Base-by-base conservation (phyloP, 1,140 invertebrate genomes). In the Centruroides sculpturatus region DNA sequence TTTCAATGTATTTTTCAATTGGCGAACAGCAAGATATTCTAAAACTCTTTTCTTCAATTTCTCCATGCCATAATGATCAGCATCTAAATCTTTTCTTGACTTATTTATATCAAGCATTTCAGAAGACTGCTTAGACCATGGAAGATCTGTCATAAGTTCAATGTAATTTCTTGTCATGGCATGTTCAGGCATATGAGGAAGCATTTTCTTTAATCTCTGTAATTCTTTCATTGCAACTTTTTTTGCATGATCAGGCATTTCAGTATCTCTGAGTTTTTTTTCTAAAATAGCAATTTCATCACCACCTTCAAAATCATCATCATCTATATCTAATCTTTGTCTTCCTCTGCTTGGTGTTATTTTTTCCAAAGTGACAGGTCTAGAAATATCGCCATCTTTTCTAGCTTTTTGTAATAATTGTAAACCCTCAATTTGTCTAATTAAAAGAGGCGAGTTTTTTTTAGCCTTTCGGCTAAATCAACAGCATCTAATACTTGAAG, bases 31-130 rank as follows among this genome's bases (percentile, higher is more conserved):
- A 23, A 23, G 23, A 23, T 1, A 23, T 23, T 1, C 2, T 23
- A 23, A 23, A 23, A 23, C 2, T 59, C 81, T 67, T 58, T 79
- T 76, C 68, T 83, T 83, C 13, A 82, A 67, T 63, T 79, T 76
- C 13, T 81, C 74, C 69, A 83, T 71, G 3, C 78, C 82, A 72
- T 80, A 81, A 69, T 83, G 82, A 64, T 82, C 78, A 4, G 63
- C 69, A 71, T 82, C 78, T 55, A 82, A 69, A 23, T 23, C 23
- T 1, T 23, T 23, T 23, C 74, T 73, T 6, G 79, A 78, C 68
- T 80, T 78, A 35, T 71, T 63, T 41, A 82, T 75, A 61, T 81
- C 76, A 48, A 81, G 69, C 1, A 70, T 70, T 68, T 81, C 80
- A 12, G 69, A 64, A 23, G 76, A 78, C n/a, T 70, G 68, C 55